A percentile compares a stretch with the other conserved stretches of the same genome.
Conservation (phyloP, 2,888 invertebrate genomes). For the Pseudoips prasinana region DNA sequence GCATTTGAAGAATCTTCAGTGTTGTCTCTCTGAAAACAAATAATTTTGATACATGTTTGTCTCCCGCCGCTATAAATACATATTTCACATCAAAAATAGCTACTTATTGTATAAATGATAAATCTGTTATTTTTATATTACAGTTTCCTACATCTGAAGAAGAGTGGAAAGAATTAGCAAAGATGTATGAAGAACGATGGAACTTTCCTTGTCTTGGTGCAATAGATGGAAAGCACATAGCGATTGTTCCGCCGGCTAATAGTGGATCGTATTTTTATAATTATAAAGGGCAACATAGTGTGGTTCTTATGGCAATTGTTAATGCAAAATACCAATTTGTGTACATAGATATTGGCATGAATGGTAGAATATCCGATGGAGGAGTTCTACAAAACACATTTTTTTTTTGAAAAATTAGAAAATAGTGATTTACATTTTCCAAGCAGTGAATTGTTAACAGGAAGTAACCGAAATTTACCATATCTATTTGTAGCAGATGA, state of each 20-base stretch:
- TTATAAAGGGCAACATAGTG: conserved; percentile 21
- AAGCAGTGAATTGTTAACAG: conserved; percentile 1
- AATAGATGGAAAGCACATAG: conserved; percentile 28
- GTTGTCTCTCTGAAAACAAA: too few species aligned
- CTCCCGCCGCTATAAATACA: neutral
- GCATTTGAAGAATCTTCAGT: too few species aligned
- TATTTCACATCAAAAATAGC: conserved; percentile 1
- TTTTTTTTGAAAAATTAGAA: conserved; percentile 3
- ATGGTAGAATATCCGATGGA: conserved; percentile 8
- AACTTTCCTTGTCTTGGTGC: conserved; percentile 34
- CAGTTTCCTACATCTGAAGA: conserved; percentile 4
- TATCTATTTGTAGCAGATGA: conserved; percentile 18
- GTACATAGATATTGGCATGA: conserved; percentile 1
- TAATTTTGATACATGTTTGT: too few species aligned
- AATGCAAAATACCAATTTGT: conserved; percentile 11
- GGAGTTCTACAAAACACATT: conserved; percentile 5
- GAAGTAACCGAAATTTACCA: conserved; percentile 8
- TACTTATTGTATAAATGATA: conserved; percentile 3
- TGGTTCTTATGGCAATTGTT: conserved; percentile 25
- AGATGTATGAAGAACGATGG: conserved; percentile 30
- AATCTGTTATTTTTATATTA: neutral
- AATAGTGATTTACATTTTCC: conserved; percentile 5
- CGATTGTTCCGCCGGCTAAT: conserved; percentile 12
- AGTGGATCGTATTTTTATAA: conserved; percentile 35
- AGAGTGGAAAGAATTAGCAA: conserved; percentile 29